Evolutionary conservation across 2,113 vertebrate species (phyloP).

Genomic region (Psilopogon haemacephalus): DNA sequence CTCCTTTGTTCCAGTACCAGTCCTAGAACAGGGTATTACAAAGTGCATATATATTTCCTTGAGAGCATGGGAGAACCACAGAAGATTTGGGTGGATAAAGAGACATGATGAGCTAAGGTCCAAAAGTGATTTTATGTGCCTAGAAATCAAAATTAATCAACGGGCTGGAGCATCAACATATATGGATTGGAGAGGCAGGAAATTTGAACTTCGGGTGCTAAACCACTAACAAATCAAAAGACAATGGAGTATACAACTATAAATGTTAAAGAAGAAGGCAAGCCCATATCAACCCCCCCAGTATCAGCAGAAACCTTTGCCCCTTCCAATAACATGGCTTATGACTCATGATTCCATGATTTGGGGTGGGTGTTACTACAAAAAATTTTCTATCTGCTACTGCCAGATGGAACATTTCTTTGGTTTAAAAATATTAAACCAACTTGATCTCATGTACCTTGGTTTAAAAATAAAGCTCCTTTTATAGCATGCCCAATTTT

Average conservation of each 20-base stretch:
- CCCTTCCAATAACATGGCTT: background rate
- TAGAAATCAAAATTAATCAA: background rate
- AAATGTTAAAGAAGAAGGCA: background rate
- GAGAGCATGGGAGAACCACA: background rate
- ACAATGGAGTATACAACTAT: background rate
- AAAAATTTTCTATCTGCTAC: background rate
- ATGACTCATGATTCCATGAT: background rate
- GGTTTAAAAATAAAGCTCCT: constrained; percentile 42
- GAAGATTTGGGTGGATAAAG: background rate
- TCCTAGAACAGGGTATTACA: background rate
- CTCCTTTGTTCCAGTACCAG: background rate
- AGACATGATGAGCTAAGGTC: background rate
- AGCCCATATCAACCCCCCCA: background rate
- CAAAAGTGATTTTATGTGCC: background rate
- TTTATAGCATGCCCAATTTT: constrained; percentile 25
- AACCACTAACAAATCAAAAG: background rate
- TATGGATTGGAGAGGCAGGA: background rate
- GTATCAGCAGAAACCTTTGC: background rate
- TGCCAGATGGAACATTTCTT: constrained; percentile 4
- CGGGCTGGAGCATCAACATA: background rate
- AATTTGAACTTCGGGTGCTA: background rate
- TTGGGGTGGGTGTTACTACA: background rate
- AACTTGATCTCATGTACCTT: constrained; percentile 30
- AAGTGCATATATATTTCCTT: background rate
- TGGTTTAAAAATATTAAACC: background rate